Percentiles rank a stretch among this genome's conserved stretches.
Evolutionary conservation across 2,888 invertebrate species (phyloP).

Genomic region (Dichetophora obliterata): DNA sequence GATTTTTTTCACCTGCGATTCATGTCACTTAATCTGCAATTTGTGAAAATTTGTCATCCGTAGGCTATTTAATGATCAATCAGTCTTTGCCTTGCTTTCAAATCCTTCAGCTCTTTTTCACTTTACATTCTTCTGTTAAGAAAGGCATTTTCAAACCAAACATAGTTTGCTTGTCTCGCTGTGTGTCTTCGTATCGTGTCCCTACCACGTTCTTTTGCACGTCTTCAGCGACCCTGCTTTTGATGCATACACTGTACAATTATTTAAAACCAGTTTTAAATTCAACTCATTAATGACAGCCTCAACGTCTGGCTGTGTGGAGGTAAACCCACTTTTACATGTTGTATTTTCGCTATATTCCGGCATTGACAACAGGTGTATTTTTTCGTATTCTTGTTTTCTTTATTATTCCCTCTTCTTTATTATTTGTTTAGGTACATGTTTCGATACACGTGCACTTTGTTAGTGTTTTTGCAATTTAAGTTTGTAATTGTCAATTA

Average conservation of each 20-base stretch:
- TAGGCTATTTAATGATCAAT: constrained; percentile 50
- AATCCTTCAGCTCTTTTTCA: background rate
- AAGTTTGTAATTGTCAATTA: too few relatives aligned
- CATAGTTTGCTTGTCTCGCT: too few relatives aligned
- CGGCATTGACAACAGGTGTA: too few relatives aligned
- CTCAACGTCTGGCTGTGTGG: background rate
- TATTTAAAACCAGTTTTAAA: background rate
- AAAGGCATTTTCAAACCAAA: too few relatives aligned
- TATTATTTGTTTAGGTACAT: too few relatives aligned
- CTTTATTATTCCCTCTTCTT: too few relatives aligned
- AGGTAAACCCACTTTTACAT: background rate
- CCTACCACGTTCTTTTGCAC: background rate
- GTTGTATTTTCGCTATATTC: too few relatives aligned
- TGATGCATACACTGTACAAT: background rate
- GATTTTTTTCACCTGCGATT: constrained; percentile 38
- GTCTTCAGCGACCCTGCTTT: background rate
- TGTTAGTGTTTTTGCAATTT: too few relatives aligned
- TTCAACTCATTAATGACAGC: constrained; percentile 5
- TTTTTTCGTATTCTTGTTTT: too few relatives aligned
- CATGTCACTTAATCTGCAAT: constrained; percentile 48
- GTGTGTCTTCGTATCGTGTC: too few relatives aligned
- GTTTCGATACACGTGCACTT: too few relatives aligned
- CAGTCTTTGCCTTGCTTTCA: constrained; percentile 42
- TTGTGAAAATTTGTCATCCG: constrained; percentile 48
- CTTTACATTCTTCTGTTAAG: too few relatives aligned